Percentiles rank a stretch among this genome's conserved stretches.
Conservation (phyloP, 2,888 invertebrate species). For the Drosophila rellima region DNA sequence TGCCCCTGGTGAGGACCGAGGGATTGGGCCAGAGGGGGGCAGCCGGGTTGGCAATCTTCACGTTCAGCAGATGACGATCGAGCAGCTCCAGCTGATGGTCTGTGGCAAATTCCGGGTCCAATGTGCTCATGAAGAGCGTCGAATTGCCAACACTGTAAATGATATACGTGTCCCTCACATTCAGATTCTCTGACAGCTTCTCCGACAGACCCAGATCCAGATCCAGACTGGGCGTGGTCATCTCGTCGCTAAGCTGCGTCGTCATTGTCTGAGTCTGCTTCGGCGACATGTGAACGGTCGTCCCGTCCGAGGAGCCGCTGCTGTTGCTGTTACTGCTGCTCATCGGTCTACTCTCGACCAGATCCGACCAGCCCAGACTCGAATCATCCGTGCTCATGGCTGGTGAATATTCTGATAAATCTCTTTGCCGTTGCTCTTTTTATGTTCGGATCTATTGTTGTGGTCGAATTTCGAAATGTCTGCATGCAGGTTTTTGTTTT, state of each 20-base stretch:
- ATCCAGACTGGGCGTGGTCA: neutral
- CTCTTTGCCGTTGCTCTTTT: conserved; percentile 2
- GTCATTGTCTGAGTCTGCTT: neutral
- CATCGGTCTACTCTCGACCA: conserved; percentile 20
- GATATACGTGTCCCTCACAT: conserved; percentile 49
- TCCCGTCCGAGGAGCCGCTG: conserved; percentile 20
- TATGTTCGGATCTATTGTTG: neutral
- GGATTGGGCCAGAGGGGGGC: conserved; percentile 53
- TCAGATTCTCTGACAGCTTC: neutral
- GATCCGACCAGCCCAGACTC: conserved; percentile 45
- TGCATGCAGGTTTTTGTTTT: neutral
- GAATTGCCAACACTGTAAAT: conserved; percentile 59
- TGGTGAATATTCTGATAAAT: neutral
- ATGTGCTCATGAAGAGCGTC: conserved; percentile 47
- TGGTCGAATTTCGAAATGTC: conserved; percentile 9
- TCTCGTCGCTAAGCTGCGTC: conserved; percentile 7
- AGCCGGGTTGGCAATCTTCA: conserved; percentile 25
- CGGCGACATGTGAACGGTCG: neutral
- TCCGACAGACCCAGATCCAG: neutral
- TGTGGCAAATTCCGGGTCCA: conserved; percentile 28
- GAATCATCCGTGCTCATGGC: conserved; percentile 49
- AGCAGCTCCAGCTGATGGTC: conserved; percentile 39
- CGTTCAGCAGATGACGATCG: conserved; percentile 44
- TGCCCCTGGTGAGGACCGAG: conserved; percentile 44
- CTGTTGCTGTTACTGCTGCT: conserved; percentile 1